Evolutionary conservation across 2,113 vertebrate genomes (phyloP).

Genomic region (Colossoma macropomum): DNA sequence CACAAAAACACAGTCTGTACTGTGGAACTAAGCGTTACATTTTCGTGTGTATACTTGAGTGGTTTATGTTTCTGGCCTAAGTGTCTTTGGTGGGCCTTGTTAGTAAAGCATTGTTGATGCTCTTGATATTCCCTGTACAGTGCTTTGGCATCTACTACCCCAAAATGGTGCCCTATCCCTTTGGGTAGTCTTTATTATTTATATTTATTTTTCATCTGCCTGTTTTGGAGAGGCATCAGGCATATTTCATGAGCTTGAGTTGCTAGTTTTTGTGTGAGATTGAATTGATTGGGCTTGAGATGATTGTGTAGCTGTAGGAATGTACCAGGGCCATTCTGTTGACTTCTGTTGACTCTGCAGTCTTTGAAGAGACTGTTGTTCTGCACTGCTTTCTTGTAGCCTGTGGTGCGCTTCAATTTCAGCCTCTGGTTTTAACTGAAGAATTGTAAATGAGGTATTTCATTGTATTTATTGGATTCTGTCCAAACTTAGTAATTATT

Average conservation of each 20-base stretch:
- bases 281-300: background rate
- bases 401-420: background rate
- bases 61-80: background rate
- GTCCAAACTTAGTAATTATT: no score
- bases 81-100: background rate
- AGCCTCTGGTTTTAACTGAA: background rate
- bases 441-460: background rate
- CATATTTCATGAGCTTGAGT: background rate
- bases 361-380: background rate
- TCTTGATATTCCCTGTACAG: background rate
- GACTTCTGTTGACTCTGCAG: background rate
- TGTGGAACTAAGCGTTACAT: no score
- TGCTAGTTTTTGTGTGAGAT: background rate
- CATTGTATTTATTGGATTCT: no score
- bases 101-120: background rate
- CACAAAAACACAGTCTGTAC: no score
- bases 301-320: background rate
- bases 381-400: background rate
- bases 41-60: background rate
- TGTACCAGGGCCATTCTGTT: background rate
- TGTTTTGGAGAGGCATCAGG: background rate
- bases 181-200: no score
- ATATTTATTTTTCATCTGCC: background rate
- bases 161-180: background rate
- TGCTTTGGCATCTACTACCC: background rate